phyloP scores from a whole-genome alignment of 2,113 vertebrate genomes.

The Myrmecobius fasciatus region DNA sequence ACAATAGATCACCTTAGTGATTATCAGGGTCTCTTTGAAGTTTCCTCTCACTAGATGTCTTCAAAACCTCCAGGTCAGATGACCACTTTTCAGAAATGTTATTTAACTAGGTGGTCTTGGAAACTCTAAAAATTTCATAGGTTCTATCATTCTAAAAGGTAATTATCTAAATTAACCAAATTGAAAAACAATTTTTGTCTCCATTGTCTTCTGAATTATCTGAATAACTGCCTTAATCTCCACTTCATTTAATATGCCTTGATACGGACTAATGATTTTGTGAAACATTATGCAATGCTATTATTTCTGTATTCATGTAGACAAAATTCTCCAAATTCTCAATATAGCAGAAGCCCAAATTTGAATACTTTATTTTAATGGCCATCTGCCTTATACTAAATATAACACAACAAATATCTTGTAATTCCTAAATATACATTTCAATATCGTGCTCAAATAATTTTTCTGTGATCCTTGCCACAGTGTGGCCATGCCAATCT shows the following conservation, averaged over 20 bases:
- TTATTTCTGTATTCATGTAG: not conserved
- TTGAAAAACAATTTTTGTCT: not conserved
- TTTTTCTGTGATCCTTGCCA: conserved; percentile 12
- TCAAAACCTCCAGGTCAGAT: not conserved
- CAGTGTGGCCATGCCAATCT: not conserved
- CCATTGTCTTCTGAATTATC: not conserved
- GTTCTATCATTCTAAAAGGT: not conserved
- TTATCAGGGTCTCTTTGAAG: not conserved
- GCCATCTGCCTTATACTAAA: not conserved
- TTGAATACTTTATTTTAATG: not conserved
- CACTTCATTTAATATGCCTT: not conserved
- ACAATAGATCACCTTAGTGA: not conserved
- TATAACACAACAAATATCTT: not conserved
- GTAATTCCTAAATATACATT: not conserved
- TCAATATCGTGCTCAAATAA: not conserved
- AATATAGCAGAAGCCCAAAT: not conserved
- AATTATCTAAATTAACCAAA: not conserved
- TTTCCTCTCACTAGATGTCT: not conserved
- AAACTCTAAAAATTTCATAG: not conserved
- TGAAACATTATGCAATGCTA: not conserved
- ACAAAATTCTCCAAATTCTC: not conserved
- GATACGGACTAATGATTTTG: not conserved
- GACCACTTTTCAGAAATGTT: not conserved
- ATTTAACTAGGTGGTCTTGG: not conserved
- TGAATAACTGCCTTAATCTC: not conserved